Percentiles rank a stretch among this genome's conserved stretches.
These are phyloP conservation scores for Tenthredo mesomela DNA, from an alignment of 2,888 invertebrate genomes.

Conservation along the genomic window DNA sequence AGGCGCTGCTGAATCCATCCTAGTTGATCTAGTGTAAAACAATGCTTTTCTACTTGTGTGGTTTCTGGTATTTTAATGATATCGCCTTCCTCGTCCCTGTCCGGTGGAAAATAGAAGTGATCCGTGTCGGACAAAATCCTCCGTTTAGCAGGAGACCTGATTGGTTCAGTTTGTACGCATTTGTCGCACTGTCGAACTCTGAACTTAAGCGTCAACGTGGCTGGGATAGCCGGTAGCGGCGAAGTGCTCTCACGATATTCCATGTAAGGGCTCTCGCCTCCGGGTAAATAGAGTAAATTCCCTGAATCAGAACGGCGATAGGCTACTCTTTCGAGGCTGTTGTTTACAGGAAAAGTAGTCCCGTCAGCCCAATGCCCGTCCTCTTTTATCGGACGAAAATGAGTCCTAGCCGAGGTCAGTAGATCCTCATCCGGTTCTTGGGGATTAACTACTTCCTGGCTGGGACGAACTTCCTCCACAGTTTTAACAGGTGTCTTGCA, in stretches of 20 bases:
- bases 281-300: conserved; percentile 74
- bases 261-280: conserved; percentile 77
- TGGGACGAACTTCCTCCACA: conserved; percentile 69
- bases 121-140: conserved; percentile 74
- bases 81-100: conserved; percentile 63
- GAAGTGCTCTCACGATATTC: conserved; percentile 76
- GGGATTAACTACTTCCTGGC: conserved; percentile 66
- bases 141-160: conserved; percentile 74
- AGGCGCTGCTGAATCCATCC: conserved; percentile 70
- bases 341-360: conserved; percentile 85
- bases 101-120: conserved; percentile 69
- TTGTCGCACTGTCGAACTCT: conserved; percentile 81
- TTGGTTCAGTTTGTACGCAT: conserved; percentile 76
- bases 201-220: conserved; percentile 81
- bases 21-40: conserved; percentile 69
- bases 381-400: conserved; percentile 90
- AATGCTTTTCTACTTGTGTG: conserved; percentile 67
- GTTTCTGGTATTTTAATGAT: conserved; percentile 60
- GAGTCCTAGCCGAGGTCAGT: conserved; percentile 88
- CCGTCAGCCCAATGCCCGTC: conserved; percentile 84
- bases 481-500: conserved; percentile 69
- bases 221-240: conserved; percentile 65
- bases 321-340: conserved; percentile 82
- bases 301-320: conserved; percentile 83
- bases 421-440: conserved; percentile 83